A percentile compares a stretch with the other conserved stretches of the same genome.
Evolutionary conservation across 2,797 vertebrate species (phyloP).

Genomic region (Pogonophryne albipinna): DNA sequence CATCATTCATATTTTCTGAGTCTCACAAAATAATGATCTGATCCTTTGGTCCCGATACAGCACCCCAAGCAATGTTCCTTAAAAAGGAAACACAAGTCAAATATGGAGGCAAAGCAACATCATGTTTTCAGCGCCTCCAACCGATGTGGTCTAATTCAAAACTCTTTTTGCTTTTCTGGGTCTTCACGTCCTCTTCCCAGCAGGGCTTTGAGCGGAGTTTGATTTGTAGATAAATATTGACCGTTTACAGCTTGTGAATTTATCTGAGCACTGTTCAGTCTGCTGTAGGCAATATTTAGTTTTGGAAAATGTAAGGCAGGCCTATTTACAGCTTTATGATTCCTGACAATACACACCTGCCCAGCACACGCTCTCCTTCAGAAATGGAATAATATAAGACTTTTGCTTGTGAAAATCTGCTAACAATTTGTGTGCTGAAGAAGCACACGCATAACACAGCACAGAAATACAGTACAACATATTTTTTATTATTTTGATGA

Average conservation of each 20-base stretch:
- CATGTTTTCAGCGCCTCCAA: neutral
- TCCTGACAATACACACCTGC: neutral
- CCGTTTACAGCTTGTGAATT: neutral
- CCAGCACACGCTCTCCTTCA: neutral
- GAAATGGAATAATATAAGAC: neutral
- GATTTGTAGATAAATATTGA: neutral
- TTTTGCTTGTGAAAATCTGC: neutral
- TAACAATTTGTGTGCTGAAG: neutral
- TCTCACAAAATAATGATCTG: neutral
- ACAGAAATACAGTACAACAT: neutral
- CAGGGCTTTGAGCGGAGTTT: neutral
- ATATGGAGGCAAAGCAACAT: neutral
- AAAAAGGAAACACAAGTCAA: constrained; percentile 5
- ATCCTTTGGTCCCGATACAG: constrained; percentile 3
- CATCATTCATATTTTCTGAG: neutral
- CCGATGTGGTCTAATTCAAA: neutral
- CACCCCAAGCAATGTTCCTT: constrained; percentile 7
- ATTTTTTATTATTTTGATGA: neutral
- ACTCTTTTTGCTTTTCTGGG: too few species aligned
- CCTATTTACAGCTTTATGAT: constrained; percentile 9
- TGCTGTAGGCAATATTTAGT: constrained; percentile 21
- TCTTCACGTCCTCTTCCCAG: neutral
- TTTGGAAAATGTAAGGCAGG: constrained; percentile 34
- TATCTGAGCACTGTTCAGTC: neutral
- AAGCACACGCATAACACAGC: neutral